Evolutionary conservation across 2,113 vertebrate genomes (phyloP), one percentile per base, ranked within the genome.

Genomic region (Corydoras sp.): DNA sequence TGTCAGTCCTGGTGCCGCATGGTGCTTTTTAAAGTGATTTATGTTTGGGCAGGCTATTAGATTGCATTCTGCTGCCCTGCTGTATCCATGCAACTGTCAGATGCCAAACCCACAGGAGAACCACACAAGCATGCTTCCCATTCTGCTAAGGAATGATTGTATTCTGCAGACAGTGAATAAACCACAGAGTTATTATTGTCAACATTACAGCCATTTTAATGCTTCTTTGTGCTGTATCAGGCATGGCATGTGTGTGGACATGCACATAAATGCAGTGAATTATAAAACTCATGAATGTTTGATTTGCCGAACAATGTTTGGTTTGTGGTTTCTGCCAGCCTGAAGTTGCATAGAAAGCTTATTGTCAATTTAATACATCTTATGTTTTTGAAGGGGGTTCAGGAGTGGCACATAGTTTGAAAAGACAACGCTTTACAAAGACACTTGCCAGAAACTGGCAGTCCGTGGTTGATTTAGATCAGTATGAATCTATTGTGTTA

Each of bases 21-120:
- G 32, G 80, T 73, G 81, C 77, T 80, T 82, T 24, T 80, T 76
- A 71, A 67, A 74, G 84, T 90, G 89, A 90, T 91, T 88, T 88
- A 89, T 82, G 84, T 58, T 13, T 78, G 68, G 75, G 53, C 14
- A 76, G 73, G 79, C 82, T 81, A 80, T 89, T 87, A 83, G 82
- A 85, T 88, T 83, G 83, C 13, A 14, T 82, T 79, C 77, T 79
- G 74, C 18, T 24, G 18, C 18, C 18, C 18, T 24, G 18, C 75
- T 81, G 30, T 54, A 70, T 67, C 68, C 62, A 67, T 18, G 60
- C 68, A 10, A 61, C 68, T 15, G 32, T n/a, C 64, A 29, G 76
- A 69, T 29, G 18, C 73, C 61, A 6, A 15, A 60, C 76, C 62
- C 67, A 54, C 15, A 64, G 54, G 58, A 48, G 54, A 14, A 55